These are phyloP conservation scores for Ailurus styani DNA, from an alignment of 2,113 vertebrate species.

Conservation along the genomic window DNA sequence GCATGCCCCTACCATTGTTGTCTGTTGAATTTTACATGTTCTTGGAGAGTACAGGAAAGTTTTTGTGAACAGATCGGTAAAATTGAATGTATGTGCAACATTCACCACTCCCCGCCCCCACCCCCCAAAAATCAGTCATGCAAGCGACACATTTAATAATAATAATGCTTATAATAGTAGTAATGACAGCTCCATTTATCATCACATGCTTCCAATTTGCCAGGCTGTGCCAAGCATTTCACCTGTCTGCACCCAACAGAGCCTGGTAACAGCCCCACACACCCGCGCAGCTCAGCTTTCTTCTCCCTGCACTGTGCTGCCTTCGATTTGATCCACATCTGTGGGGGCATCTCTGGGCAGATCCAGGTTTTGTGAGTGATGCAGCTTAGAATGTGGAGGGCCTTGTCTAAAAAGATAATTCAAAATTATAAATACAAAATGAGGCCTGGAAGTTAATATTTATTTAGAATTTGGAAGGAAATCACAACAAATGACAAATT, in stretches of 20 bases:
- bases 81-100: background rate
- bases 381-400: background rate
- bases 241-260: background rate
- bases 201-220: background rate
- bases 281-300: background rate
- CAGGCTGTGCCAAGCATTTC: background rate
- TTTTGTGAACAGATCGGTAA: background rate
- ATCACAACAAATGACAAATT: background rate
- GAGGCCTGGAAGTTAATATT: background rate
- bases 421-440: background rate
- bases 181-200: background rate
- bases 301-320: background rate
- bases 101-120: background rate
- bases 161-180: background rate
- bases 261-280: rapidly evolving
- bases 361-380: background rate
- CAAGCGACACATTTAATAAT: background rate
- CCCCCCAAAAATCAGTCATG: background rate
- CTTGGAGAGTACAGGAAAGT: background rate
- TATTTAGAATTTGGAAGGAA: constrained; percentile 10
- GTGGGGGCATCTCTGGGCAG: background rate
- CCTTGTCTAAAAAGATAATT: background rate
- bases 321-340: background rate
- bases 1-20: background rate
- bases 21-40: background rate